A percentile compares a stretch with the other conserved stretches of the same genome.
Conservation (phyloP, 2,113 vertebrate genomes). For the Stigmatopora argus region DNA sequence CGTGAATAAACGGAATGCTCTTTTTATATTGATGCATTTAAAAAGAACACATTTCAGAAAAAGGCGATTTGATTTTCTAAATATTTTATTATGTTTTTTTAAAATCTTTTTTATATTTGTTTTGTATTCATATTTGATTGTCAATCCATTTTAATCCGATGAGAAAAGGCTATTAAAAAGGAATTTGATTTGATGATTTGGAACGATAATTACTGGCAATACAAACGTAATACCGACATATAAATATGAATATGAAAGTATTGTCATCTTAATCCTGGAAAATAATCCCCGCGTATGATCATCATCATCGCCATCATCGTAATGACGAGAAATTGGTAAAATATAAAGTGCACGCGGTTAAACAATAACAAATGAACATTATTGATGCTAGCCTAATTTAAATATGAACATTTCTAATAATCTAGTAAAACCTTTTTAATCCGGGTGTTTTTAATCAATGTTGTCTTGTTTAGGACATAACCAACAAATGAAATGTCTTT, state of each 20-base stretch:
- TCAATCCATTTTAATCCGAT: too few relatives aligned
- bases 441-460: slow-evolving; percentile 44
- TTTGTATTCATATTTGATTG: too few relatives aligned
- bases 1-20: too few relatives aligned
- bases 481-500: not conserved
- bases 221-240: slow-evolving; percentile 8
- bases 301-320: not conserved
- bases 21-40: too few relatives aligned
- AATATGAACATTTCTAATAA: slow-evolving; percentile 43
- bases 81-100: too few relatives aligned
- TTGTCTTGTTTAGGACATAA: not conserved
- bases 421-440: not conserved
- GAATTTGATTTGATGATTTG: too few relatives aligned
- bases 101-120: too few relatives aligned
- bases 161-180: too few relatives aligned
- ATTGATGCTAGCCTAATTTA: slow-evolving; percentile 26
- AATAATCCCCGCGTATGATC: slow-evolving; percentile 52
- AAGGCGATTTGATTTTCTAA: too few relatives aligned
- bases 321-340: slow-evolving; percentile 7
- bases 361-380: slow-evolving; percentile 66
- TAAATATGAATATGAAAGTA: slow-evolving; percentile 4
- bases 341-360: slow-evolving; percentile 38
- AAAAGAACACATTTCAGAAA: too few relatives aligned
- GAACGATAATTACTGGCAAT: not conserved
- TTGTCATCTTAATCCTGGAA: slow-evolving; percentile 62